Evolutionary conservation across 92 coral and sea anemone genomes (phyloP).

Genomic region (Epizoanthus rinbou): DNA sequence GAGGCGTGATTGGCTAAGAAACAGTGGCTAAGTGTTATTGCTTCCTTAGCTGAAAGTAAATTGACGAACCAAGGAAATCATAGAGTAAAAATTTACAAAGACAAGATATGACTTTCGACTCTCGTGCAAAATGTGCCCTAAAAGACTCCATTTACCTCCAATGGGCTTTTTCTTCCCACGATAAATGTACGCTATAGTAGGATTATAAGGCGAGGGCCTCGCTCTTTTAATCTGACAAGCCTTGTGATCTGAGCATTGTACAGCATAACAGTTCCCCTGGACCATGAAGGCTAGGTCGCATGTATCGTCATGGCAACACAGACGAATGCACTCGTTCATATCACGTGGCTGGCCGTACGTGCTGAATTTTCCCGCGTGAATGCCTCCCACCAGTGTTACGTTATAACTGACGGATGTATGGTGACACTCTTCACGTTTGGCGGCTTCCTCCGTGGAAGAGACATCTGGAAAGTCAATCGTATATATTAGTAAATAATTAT

Average conservation of each 20-base stretch:
- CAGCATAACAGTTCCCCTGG: constrained; percentile 86
- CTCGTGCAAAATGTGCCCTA: no score
- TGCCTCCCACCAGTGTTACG: constrained; percentile 87
- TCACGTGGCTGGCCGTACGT: constrained; percentile 76
- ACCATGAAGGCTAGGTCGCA: constrained; percentile 95
- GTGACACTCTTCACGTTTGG: constrained; percentile 60
- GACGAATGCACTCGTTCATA: constrained; percentile 83
- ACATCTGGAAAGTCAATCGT: background rate
- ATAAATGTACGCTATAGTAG: constrained; percentile 83
- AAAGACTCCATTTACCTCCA: constrained; percentile 54
- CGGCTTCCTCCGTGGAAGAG: constrained; percentile 30
- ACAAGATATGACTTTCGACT: no score
- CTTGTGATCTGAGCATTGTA: constrained; percentile 70
- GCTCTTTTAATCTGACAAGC: constrained; percentile 89
- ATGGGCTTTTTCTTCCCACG: constrained; percentile 76
- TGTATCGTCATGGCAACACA: constrained; percentile 90
- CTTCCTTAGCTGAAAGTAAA: no score
- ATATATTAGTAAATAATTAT: background rate
- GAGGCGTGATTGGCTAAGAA: no score
- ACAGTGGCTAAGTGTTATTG: no score
- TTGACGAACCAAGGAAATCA: no score
- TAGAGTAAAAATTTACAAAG: no score
- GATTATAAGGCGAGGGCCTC: constrained; percentile 77
- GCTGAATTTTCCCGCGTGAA: constrained; percentile 90
- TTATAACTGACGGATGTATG: constrained; percentile 80